phyloP scores from a whole-genome alignment of 2,888 invertebrate genomes.

The Eremobia ochroleuca region DNA sequence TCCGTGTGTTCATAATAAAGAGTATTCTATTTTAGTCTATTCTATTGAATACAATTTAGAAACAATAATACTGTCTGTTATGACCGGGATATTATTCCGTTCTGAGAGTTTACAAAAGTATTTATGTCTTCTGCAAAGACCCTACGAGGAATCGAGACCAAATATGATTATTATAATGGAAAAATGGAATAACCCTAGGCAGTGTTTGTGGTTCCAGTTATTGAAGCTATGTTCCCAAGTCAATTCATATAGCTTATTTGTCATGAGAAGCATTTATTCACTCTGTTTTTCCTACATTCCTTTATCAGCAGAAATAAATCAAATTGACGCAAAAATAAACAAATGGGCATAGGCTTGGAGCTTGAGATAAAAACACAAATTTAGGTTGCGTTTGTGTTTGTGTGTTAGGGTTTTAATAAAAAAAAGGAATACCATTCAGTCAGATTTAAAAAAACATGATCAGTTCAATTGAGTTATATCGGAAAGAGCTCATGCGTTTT shows the following conservation, averaged over 20 bases:
- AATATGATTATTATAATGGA: neutral
- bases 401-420: slow-evolving; percentile 4
- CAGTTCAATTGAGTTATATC: slow-evolving; percentile 1
- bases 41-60: neutral
- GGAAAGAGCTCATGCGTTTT: neutral
- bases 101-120: neutral
- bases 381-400: neutral
- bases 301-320: slow-evolving; percentile 60
- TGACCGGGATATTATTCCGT: neutral
- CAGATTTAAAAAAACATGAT: neutral
- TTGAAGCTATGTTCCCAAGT: neutral
- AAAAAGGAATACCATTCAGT: neutral
- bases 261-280: slow-evolving; percentile 41
- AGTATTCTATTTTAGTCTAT: too few species aligned
- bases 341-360: slow-evolving; percentile 40
- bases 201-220: neutral
- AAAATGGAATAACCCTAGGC: neutral
- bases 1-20: too few species aligned
- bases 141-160: neutral
- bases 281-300: slow-evolving; percentile 29
- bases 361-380: neutral
- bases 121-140: neutral
- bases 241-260: slow-evolving; percentile 20
- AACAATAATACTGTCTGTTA: neutral
- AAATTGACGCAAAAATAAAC: slow-evolving; percentile 52